Evolutionary conservation across 1,140 invertebrate genomes (phyloP).

Genomic region (Formica selysi): DNA sequence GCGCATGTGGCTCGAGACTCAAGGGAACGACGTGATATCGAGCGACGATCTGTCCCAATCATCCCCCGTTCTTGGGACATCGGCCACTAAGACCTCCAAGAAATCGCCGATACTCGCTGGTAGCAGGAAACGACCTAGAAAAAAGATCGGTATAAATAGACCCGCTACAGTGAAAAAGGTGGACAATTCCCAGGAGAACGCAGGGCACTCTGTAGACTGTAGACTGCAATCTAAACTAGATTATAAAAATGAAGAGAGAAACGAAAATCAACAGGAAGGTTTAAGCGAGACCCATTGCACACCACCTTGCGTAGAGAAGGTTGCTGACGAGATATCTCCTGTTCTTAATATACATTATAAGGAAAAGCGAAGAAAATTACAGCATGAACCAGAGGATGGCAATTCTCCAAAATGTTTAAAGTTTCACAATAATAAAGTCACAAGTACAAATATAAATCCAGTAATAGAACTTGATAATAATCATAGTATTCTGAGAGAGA

Average conservation of each 20-base stretch:
- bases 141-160: slow-evolving; percentile 10
- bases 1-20: slow-evolving; percentile 65
- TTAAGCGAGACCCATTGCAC: background rate
- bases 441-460: background rate
- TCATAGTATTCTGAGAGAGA: background rate
- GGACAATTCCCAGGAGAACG: background rate
- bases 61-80: background rate
- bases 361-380: slow-evolving; percentile 15
- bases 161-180: background rate
- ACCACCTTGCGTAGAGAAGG: background rate
- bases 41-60: background rate
- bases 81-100: background rate
- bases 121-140: slow-evolving; percentile 35
- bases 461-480: background rate
- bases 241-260: background rate
- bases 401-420: background rate
- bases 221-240: background rate
- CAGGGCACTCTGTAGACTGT: background rate
- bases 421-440: background rate
- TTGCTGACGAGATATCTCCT: slow-evolving; percentile 16
- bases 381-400: background rate
- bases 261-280: background rate
- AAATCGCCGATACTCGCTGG: slow-evolving; percentile 50
- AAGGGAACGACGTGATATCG: background rate
- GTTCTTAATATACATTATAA: background rate